These are phyloP conservation scores for Danaus melanippus DNA, from an alignment of 1,140 invertebrate genomes.

Conservation along the genomic window DNA sequence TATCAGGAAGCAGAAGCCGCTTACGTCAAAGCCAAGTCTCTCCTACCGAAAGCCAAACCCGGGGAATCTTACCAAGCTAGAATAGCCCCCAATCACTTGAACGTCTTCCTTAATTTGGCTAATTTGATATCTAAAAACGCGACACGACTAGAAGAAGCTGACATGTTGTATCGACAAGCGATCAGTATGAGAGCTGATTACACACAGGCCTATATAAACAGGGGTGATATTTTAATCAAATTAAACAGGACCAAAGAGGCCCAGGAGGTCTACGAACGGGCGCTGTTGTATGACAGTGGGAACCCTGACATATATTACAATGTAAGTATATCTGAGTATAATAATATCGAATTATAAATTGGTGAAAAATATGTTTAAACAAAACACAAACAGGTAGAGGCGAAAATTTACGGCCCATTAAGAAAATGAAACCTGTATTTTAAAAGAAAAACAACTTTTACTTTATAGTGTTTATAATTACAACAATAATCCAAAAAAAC, in stretches of 20 bases:
- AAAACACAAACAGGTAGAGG: too few relatives aligned
- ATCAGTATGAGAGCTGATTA: slow-evolving; percentile 98
- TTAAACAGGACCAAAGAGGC: slow-evolving; percentile 95
- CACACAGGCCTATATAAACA: slow-evolving; percentile 97
- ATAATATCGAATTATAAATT: too few relatives aligned
- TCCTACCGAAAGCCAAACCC: slow-evolving; percentile 91
- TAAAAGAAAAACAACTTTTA: too few relatives aligned
- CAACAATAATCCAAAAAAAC: neutral
- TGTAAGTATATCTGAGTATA: slow-evolving; percentile 68
- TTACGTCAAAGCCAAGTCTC: slow-evolving; percentile 89
- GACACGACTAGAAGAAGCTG: slow-evolving; percentile 92
- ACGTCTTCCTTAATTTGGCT: slow-evolving; percentile 95
- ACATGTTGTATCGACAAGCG: slow-evolving; percentile 91
- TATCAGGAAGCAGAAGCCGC: slow-evolving; percentile 92
- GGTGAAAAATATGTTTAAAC: too few relatives aligned
- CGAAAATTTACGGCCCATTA: too few relatives aligned
- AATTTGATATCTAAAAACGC: slow-evolving; percentile 95
- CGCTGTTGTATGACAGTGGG: slow-evolving; percentile 92
- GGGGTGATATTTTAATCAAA: slow-evolving; percentile 96
- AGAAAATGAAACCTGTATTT: too few relatives aligned
- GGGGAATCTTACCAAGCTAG: slow-evolving; percentile 95
- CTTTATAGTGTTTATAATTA: neutral
- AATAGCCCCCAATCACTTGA: slow-evolving; percentile 96
- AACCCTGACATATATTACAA: slow-evolving; percentile 99
- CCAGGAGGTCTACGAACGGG: slow-evolving; percentile 94